Conservation (phyloP, 2,888 invertebrate genomes). For the Habroteleia sp. region DNA sequence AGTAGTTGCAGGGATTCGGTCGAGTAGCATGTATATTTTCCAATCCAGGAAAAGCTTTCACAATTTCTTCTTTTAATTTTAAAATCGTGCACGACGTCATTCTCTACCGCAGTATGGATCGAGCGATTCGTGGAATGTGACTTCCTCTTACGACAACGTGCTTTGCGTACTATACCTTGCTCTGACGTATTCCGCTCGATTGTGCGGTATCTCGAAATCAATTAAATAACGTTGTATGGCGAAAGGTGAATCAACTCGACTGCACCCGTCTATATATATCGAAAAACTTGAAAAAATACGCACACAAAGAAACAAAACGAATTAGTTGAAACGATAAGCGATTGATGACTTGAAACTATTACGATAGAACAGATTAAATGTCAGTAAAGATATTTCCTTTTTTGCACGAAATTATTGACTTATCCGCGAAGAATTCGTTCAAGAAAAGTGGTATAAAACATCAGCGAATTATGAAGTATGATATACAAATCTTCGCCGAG, state of each 20-base stretch:
- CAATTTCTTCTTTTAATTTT: conserved; percentile 19
- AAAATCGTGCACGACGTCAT: conserved; percentile 14
- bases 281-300: conserved; percentile 2
- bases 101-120: conserved; percentile 39
- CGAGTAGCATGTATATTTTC: too few species aligned
- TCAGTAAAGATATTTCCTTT: conserved; percentile 12
- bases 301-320: neutral
- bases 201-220: conserved; percentile 46
- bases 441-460: too few species aligned
- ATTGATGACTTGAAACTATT: conserved; percentile 34
- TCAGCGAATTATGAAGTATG: too few species aligned
- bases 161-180: conserved; percentile 46
- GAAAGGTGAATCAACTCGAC: conserved; percentile 50
- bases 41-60: conserved; percentile 14
- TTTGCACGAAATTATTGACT: conserved; percentile 5
- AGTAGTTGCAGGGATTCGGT: too few species aligned
- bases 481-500: too few species aligned
- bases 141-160: conserved; percentile 63
- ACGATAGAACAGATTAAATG: conserved; percentile 14
- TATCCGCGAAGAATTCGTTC: conserved; percentile 5
- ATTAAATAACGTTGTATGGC: conserved; percentile 40
- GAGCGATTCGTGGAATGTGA: conserved; percentile 59
- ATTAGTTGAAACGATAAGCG: conserved; percentile 17
- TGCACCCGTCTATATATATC: conserved; percentile 26
- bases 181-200: conserved; percentile 32